These are phyloP conservation scores for Nesometra sesokonis DNA, from an alignment of 35 echinoderm and acorn worm species.

Conservation along the genomic window DNA sequence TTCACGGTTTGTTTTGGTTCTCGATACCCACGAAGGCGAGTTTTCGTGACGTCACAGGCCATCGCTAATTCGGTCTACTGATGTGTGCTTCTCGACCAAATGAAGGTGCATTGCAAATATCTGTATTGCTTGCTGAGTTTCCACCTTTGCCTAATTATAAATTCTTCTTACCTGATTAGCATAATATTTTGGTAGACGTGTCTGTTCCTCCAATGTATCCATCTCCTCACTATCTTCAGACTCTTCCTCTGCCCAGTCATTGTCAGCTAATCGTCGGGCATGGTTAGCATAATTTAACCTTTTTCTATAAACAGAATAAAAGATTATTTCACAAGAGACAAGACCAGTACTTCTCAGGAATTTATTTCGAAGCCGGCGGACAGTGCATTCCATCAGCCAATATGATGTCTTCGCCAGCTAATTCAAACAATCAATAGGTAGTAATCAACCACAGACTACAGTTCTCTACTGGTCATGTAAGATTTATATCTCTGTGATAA, in stretches of 20 bases:
- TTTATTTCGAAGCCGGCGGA: neutral
- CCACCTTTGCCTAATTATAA: neutral
- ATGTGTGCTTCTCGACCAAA: no score
- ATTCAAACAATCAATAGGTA: no score
- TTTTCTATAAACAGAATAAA: constrained; percentile 15
- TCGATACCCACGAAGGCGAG: no score
- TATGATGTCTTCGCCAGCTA: no score
- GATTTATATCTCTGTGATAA: no score
- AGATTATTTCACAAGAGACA: neutral
- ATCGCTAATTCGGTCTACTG: no score
- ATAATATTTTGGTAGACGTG: neutral
- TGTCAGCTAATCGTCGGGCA: constrained; percentile 50
- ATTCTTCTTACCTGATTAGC: constrained; percentile 17
- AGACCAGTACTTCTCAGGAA: neutral
- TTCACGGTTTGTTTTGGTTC: no score
- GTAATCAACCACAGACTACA: no score
- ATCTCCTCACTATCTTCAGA: constrained; percentile 15
- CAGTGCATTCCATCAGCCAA: no score
- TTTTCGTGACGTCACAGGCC: no score
- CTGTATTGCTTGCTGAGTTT: constrained; percentile 61
- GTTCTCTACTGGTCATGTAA: no score
- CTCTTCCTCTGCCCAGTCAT: constrained; percentile 34
- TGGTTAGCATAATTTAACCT: constrained; percentile 42
- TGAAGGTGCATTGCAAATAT: no score
- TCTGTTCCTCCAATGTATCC: constrained; percentile 15